Conservation (phyloP, 2,113 vertebrate genomes). For the Cephalopholis sonnerati region DNA sequence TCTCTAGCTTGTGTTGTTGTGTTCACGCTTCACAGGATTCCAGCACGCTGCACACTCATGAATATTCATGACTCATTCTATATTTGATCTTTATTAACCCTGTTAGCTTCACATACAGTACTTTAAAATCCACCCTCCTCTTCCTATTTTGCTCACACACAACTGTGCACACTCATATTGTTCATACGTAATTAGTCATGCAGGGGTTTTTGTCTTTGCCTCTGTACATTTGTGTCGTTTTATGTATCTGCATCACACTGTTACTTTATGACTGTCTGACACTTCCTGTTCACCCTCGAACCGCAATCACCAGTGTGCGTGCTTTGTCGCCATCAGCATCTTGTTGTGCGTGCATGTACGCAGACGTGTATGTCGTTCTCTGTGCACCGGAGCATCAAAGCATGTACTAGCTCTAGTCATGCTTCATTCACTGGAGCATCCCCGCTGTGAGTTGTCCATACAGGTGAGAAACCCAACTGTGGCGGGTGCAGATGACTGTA, state of each 20-base stretch:
- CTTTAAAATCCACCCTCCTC: slow-evolving; percentile 5
- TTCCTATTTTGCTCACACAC: not conserved
- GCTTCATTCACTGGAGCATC: slow-evolving; percentile 55
- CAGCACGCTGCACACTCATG: slow-evolving; percentile 41
- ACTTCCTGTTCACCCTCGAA: not conserved
- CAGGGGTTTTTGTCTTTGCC: not conserved
- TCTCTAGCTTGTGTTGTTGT: slow-evolving; percentile 47
- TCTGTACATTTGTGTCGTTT: not conserved
- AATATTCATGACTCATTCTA: slow-evolving; percentile 67
- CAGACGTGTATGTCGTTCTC: slow-evolving; percentile 10
- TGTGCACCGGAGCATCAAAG: slow-evolving; percentile 52
- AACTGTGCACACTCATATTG: not conserved
- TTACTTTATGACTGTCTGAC: not conserved
- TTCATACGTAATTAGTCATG: slow-evolving; percentile 1
- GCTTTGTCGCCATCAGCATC: slow-evolving; percentile 8
- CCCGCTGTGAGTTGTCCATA: slow-evolving; percentile 19
- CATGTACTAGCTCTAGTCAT: slow-evolving; percentile 33
- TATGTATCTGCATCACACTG: not conserved
- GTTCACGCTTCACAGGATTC: slow-evolving; percentile 58
- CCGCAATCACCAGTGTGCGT: slow-evolving; percentile 19
- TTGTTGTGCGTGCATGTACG: not conserved
- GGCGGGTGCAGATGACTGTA: slow-evolving; percentile 4
- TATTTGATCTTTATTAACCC: slow-evolving; percentile 67
- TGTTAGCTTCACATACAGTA: slow-evolving; percentile 14
- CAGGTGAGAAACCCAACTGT: slow-evolving; percentile 39